A percentile compares a stretch with the other conserved stretches of the same genome.
These are phyloP conservation scores for Neodiprion fabricii DNA, from an alignment of 1,140 invertebrate genomes.

Conservation along the genomic window DNA sequence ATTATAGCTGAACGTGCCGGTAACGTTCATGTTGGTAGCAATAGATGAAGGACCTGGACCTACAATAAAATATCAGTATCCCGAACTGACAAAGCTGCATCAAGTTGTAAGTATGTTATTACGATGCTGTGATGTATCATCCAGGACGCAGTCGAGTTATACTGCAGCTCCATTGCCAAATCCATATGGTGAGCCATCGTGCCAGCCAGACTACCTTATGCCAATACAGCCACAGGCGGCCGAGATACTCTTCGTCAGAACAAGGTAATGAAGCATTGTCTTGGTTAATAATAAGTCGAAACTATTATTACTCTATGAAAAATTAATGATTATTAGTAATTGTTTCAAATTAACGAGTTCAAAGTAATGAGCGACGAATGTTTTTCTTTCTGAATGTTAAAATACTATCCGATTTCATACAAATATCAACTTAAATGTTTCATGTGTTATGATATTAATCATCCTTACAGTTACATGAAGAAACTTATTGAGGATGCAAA, in stretches of 20 bases:
- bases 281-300: conserved; percentile 11
- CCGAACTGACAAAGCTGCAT: conserved; percentile 92
- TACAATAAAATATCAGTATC: conserved; percentile 95
- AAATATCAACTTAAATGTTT: too few species aligned
- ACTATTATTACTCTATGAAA: background rate
- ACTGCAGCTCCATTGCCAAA: conserved; percentile 74
- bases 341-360: conserved; percentile 9
- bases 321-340: background rate
- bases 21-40: conserved; percentile 89
- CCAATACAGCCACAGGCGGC: conserved; percentile 77
- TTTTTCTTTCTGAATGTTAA: too few species aligned
- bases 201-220: conserved; percentile 74
- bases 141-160: conserved; percentile 74
- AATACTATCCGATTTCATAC: too few species aligned
- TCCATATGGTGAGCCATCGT: conserved; percentile 78
- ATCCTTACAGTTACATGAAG: conserved; percentile 81
- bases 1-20: conserved; percentile 83
- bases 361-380: background rate
- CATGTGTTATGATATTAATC: too few species aligned
- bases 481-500: conserved; percentile 95
- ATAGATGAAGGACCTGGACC: conserved; percentile 93
- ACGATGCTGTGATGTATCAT: conserved; percentile 90
- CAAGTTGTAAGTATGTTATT: conserved; percentile 91
- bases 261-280: conserved; percentile 63
- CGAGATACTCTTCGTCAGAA: conserved; percentile 83